Percentiles rank a stretch among this genome's conserved stretches.
phyloP scores from a whole-genome alignment of 2,797 vertebrate species.

The Tragelaphus oryx region DNA sequence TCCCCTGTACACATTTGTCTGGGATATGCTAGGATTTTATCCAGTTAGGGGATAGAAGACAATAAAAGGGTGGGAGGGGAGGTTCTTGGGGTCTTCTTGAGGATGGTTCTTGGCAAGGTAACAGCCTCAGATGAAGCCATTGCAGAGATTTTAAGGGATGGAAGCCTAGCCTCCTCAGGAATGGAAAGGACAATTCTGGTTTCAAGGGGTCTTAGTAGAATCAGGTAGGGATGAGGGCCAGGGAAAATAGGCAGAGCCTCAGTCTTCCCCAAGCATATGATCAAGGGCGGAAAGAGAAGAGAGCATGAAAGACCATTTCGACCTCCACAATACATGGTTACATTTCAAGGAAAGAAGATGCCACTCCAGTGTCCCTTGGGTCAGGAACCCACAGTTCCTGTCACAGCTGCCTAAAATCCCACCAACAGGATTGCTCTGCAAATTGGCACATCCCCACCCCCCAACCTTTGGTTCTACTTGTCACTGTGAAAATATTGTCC shows the following conservation, averaged over 20 bases:
- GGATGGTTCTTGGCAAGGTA: not conserved
- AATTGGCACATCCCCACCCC: rapidly evolving
- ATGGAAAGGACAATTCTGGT: not conserved
- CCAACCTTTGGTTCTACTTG: not conserved
- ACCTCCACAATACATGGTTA: not conserved
- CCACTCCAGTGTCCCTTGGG: not conserved
- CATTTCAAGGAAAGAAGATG: not conserved
- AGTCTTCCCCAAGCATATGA: not conserved
- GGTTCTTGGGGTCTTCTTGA: not conserved
- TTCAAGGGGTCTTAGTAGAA: not conserved
- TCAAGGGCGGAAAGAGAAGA: not conserved
- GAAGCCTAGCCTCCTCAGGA: not conserved
- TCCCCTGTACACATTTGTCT: not conserved
- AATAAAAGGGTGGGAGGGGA: not conserved
- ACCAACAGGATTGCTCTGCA: not conserved
- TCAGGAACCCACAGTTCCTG: not conserved
- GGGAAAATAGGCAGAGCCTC: not conserved
- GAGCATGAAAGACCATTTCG: not conserved
- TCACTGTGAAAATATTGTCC: not conserved
- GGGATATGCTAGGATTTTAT: not conserved
- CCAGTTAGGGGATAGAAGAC: not conserved
- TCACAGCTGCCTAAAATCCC: not conserved
- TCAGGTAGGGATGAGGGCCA: too few species aligned
- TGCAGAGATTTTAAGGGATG: not conserved
- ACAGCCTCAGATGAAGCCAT: not conserved